Percentiles rank a stretch among this genome's conserved stretches.
phyloP scores from a whole-genome alignment of 92 coral and sea anemone species.

The Palythoa heliodiscus region DNA sequence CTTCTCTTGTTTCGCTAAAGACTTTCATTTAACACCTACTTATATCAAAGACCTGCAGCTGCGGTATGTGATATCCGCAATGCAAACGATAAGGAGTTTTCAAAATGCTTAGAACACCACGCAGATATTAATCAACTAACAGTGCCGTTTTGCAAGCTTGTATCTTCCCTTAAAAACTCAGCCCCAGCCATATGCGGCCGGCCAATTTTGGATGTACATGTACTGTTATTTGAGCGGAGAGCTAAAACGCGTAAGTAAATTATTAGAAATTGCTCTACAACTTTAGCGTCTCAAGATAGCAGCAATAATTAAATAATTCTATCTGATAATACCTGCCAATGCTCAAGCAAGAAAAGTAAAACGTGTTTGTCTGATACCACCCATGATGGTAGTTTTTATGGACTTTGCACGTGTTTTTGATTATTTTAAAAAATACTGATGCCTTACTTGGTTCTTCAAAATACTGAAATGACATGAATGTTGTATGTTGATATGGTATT shows the following conservation, averaged over 20 bases:
- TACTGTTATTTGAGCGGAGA: neutral
- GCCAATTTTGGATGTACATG: neutral
- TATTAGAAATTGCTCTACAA: neutral
- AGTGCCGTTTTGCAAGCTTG: neutral
- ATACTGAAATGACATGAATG: no score
- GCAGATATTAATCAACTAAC: neutral
- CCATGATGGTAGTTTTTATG: neutral
- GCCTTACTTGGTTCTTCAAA: no score
- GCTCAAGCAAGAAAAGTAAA: neutral
- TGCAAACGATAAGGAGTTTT: neutral
- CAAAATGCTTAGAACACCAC: neutral
- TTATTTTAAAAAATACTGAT: neutral
- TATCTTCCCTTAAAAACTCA: neutral
- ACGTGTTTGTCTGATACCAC: neutral
- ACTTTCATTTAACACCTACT: conserved; percentile 23
- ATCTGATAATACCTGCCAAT: neutral
- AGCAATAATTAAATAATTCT: neutral
- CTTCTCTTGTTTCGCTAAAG: conserved; percentile 6
- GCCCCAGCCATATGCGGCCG: neutral
- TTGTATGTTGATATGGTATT: no score
- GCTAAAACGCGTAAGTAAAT: neutral
- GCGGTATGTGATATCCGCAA: neutral
- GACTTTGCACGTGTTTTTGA: neutral
- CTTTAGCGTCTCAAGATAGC: neutral
- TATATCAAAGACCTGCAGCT: neutral